Evolutionary conservation across 2,113 vertebrate genomes (phyloP).

Genomic region (Calyptommatus sinebrachiatus): DNA sequence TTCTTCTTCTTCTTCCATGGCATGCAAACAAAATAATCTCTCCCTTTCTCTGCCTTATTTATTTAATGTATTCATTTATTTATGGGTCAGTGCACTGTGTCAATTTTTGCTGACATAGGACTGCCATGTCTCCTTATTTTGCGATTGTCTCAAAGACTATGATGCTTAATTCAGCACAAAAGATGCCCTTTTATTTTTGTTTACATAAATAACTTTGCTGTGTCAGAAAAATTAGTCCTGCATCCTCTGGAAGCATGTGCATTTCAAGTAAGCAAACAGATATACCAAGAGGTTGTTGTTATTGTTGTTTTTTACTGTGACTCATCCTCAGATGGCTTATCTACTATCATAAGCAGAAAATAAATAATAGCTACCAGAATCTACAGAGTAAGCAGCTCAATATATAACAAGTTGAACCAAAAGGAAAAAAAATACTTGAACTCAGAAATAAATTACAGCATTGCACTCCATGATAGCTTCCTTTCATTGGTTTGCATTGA

Average conservation of each 20-base stretch:
- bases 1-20: too few species aligned
- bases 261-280: constrained; percentile 41
- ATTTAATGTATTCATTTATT: too few species aligned
- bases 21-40: too few species aligned
- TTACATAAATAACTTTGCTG: constrained; percentile 36
- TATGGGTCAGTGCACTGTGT: background rate
- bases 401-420: constrained; percentile 25
- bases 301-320: constrained; percentile 36
- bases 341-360: constrained; percentile 38
- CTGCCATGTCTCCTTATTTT: background rate
- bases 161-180: constrained; percentile 29
- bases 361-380: constrained; percentile 25
- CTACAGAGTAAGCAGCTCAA: constrained; percentile 15
- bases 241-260: constrained; percentile 8
- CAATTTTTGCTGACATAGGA: constrained; percentile 37
- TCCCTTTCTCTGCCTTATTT: background rate
- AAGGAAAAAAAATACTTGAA: constrained; percentile 11
- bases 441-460: too few species aligned
- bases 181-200: constrained; percentile 35
- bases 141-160: constrained; percentile 24
- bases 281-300: background rate
- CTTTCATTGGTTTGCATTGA: too few species aligned
- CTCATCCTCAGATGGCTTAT: constrained; percentile 28
- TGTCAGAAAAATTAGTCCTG: constrained; percentile 19
- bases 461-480: too few species aligned